These are phyloP conservation scores for Pachymerium ferrugineum DNA, from an alignment of 2,888 invertebrate genomes.

Conservation along the genomic window DNA sequence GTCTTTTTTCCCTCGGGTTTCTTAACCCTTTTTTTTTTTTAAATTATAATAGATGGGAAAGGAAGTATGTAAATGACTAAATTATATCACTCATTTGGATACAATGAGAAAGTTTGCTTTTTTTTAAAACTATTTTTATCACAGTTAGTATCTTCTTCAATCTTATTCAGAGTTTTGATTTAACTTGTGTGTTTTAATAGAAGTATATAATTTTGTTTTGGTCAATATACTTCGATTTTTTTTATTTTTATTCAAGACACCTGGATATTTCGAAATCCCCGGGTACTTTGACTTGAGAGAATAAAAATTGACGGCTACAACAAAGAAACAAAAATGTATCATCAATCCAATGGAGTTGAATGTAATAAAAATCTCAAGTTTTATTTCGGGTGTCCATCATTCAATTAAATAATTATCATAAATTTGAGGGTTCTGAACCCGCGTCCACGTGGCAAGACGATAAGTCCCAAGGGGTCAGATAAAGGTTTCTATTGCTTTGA, in stretches of 20 bases:
- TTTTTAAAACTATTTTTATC: no score
- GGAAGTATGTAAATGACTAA: not conserved
- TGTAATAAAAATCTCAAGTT: not conserved
- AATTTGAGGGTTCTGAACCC: conserved; percentile 5
- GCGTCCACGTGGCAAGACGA: conserved; percentile 7
- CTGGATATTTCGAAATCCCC: no score
- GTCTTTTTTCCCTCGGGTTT: not conserved
- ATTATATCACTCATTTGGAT: not conserved
- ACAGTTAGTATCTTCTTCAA: not conserved
- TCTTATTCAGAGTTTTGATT: no score
- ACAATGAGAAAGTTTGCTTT: not conserved
- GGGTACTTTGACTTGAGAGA: no score
- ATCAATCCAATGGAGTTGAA: no score
- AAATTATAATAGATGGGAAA: conserved; percentile 17
- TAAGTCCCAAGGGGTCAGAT: not conserved
- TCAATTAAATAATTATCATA: conserved; percentile 10
- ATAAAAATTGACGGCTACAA: no score
- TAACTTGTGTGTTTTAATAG: no score
- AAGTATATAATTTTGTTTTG: no score
- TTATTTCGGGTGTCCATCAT: no score
- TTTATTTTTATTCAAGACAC: no score
- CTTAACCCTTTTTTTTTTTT: not conserved
- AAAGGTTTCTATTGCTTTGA: not conserved
- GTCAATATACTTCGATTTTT: no score
- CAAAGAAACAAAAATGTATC: no score